phyloP scores from a whole-genome alignment of 2,113 vertebrate genomes.

The Mormyrus iriodes region DNA sequence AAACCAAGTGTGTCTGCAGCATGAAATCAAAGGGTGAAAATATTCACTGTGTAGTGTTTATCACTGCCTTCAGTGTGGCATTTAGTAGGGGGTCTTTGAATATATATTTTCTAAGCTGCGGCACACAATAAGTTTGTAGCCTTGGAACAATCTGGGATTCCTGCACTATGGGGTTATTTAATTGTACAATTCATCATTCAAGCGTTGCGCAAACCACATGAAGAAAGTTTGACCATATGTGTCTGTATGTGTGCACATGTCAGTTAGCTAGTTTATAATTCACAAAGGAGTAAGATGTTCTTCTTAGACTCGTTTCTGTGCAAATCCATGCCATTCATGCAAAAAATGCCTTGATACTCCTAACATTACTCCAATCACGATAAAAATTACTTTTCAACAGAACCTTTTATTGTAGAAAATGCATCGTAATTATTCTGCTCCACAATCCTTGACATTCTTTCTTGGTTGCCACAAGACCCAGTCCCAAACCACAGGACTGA shows the following conservation, averaged over 20 bases:
- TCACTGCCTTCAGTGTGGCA: not conserved
- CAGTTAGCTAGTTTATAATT: not conserved
- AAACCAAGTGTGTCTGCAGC: not conserved
- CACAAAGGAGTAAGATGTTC: not conserved
- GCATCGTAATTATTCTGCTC: not conserved
- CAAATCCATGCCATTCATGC: not conserved
- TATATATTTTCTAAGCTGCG: not conserved
- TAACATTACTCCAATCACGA: not conserved
- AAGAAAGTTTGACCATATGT: not conserved
- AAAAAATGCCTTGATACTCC: not conserved
- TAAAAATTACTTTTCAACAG: not conserved
- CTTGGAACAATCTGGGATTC: not conserved
- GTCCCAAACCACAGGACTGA: conserved; percentile 51
- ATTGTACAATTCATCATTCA: not conserved
- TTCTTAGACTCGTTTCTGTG: not conserved
- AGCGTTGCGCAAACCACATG: not conserved
- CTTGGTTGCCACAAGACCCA: not conserved
- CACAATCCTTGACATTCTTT: not conserved
- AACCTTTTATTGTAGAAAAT: not conserved
- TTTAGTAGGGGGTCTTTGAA: not conserved
- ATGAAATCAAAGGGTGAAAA: not conserved
- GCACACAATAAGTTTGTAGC: not conserved
- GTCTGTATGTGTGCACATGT: not conserved
- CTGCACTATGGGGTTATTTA: not conserved
- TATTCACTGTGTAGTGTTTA: not conserved